Base-by-base conservation (phyloP, 2,797 vertebrate genomes). In the Myripristis jacobus region DNA sequence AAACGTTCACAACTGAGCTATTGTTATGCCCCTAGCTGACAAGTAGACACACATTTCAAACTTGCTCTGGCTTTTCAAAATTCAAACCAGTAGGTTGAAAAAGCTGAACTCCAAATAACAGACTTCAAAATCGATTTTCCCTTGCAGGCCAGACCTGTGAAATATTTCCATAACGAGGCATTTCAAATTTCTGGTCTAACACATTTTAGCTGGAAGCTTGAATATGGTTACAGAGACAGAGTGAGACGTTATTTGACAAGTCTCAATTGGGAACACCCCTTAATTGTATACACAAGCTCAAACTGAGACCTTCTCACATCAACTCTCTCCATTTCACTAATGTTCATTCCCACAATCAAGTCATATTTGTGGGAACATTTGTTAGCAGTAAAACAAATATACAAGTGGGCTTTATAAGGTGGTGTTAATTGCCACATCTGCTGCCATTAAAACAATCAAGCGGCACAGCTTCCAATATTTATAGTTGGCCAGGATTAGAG, bases 341-440 rank as follows among this genome's bases (percentile, higher is more conserved):
- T 91, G 90, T 84, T 89, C 90, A 92, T 92, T 92, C 88, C 89
- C 89, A 92, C 91, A 92, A 93, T 93, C 92, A 93, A 85, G 84
- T 89, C 85, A 91, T 92, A 94, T 94, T 94, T 94, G 92, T 92
- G 93, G 92, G 92, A 94, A 94, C 93, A 93, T 94, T 94, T 94
- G 94, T 93, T 92, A 92, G 92, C 90, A 85, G 87, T 94, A 93
- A 95, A 94, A 93, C 91, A 94, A 94, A 95, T 94, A 94, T 82
- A 93, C 93, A 91, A 88, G 75, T 77, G 73, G 65, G 83, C 89
- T 94, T 94, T 94, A 94, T 91, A 94, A 92, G 89, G 91, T 91
- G 92, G 92, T 94, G 94, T 94, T 95, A 95, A 94, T 94, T 92
- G 91, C 92, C 91, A 94, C 93, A 95, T 95, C 93, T 95, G 93